phyloP scores from a whole-genome alignment of 2,113 vertebrate genomes.

The Rhegmatorhina hoffmannsi region DNA sequence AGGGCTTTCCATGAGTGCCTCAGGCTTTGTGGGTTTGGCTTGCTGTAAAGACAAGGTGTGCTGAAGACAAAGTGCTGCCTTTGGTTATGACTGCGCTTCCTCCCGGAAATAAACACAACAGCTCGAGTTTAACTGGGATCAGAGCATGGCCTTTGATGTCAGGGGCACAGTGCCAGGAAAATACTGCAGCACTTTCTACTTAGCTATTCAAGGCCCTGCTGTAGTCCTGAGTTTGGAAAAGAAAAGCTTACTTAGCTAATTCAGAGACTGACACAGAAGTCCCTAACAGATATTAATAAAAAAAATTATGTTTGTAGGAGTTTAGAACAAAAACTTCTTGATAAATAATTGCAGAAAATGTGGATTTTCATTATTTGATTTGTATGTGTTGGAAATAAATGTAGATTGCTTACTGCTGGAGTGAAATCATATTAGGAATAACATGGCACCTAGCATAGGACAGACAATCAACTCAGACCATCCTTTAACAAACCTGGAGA shows the following conservation, averaged over 20 bases:
- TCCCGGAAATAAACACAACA: conserved; percentile 54
- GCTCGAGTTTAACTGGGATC: conserved; percentile 1
- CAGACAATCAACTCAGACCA: not conserved
- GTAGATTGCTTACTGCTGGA: not conserved
- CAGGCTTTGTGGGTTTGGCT: not conserved
- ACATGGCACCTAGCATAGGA: not conserved
- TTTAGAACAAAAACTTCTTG: not conserved
- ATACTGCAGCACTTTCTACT: not conserved
- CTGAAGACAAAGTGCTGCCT: conserved; percentile 35
- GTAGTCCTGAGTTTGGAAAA: not conserved
- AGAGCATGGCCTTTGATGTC: conserved; percentile 18
- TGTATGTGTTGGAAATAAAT: not conserved
- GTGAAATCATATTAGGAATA: not conserved
- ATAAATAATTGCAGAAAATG: not conserved
- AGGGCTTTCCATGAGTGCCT: not conserved
- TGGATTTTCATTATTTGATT: not conserved
- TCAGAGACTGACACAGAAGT: not conserved
- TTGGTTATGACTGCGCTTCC: conserved; percentile 27
- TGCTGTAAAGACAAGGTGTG: not conserved
- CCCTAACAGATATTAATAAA: not conserved
- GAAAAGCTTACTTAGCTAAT: not conserved
- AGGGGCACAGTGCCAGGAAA: conserved; percentile 39
- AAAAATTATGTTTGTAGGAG: not conserved
- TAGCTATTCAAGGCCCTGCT: not conserved
- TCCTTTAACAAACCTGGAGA: not conserved